Evolutionary conservation across 2,797 vertebrate species (phyloP), one percentile per base, ranked within the genome.

Genomic region (Varecia variegata): DNA sequence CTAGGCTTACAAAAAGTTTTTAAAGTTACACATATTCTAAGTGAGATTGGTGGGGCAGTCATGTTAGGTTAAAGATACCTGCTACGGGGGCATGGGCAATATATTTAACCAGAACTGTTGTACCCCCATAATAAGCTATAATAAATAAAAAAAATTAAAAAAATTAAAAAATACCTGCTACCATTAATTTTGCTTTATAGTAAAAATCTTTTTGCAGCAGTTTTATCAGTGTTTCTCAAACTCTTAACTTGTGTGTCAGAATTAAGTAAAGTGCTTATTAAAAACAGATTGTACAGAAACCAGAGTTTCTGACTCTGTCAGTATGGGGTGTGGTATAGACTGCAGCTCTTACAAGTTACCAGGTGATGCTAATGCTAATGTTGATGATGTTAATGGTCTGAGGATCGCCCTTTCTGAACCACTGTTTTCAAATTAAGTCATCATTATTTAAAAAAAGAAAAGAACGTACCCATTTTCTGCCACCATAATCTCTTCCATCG

Each of bases 101-200:
- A n/a, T n/a, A n/a, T n/a, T n/a, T n/a, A n/a, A n/a, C n/a, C n/a
- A n/a, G n/a, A n/a, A n/a, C n/a, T n/a, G n/a, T n/a, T n/a, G n/a
- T n/a, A n/a, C n/a, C n/a, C n/a, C n/a, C n/a, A n/a, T n/a, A n/a
- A n/a, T n/a, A n/a, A n/a, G n/a, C n/a, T n/a, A n/a, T n/a, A n/a
- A n/a, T n/a, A n/a, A n/a, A n/a, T n/a, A n/a, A n/a, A n/a, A n/a
- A n/a, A n/a, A n/a, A n/a, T n/a, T n/a, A n/a, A n/a, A n/a, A n/a
- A n/a, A n/a, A n/a, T n/a, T n/a, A n/a, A n/a, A n/a, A 93, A 85
- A 43, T 56, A 25, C 45, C n/a, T 80, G 3, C 74, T 92, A 54
- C 5, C 23, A 77, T 96, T 80, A 80, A 58, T 84, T 94, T 96
- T 77, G 30, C 67, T 89, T 93, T 60, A 80, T 74, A 58, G 47